Percentiles rank a stretch among this genome's conserved stretches.
These are phyloP conservation scores for Drosophila emarginata DNA, from an alignment of 2,888 invertebrate species.

Conservation along the genomic window DNA sequence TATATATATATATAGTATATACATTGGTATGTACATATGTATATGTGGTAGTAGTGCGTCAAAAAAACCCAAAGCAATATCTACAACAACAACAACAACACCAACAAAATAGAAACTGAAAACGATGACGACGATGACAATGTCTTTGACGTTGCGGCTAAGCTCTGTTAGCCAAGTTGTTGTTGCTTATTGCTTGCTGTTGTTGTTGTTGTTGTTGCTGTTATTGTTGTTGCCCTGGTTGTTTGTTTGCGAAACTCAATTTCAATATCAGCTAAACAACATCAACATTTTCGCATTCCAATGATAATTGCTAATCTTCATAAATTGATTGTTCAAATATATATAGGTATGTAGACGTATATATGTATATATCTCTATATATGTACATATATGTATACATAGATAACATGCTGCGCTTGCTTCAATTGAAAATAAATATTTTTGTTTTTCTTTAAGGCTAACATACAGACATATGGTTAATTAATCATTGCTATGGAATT, in stretches of 20 bases:
- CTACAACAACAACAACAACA: constrained; percentile 24
- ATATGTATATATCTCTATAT: constrained; percentile 2
- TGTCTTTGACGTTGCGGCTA: constrained; percentile 39
- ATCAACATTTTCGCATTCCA: constrained; percentile 73
- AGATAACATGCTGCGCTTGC: constrained; percentile 36
- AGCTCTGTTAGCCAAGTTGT: constrained; percentile 13
- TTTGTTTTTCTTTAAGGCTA: constrained; percentile 52
- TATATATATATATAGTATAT: too few relatives aligned
- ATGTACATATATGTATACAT: constrained; percentile 13
- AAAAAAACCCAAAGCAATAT: constrained; percentile 28
- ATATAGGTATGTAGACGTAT: constrained; percentile 25
- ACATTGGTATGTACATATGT: too few relatives aligned
- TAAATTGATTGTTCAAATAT: constrained; percentile 67
- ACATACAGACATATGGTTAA: constrained; percentile 57
- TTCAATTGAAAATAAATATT: constrained; percentile 58
- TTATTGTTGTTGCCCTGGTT: constrained; percentile 15
- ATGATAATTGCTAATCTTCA: constrained; percentile 73
- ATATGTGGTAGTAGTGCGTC: constrained; percentile 44
- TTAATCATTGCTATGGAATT: constrained; percentile 74
- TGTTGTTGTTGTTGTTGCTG: background rate
- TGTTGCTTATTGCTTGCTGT: too few relatives aligned
- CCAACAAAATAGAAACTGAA: constrained; percentile 13
- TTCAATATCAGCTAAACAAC: constrained; percentile 63
- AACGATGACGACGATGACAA: constrained; percentile 59
- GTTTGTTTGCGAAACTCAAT: constrained; percentile 67